These are phyloP conservation scores for Bombus haemorrhoidalis DNA, from an alignment of 1,140 invertebrate species.

Conservation along the genomic window DNA sequence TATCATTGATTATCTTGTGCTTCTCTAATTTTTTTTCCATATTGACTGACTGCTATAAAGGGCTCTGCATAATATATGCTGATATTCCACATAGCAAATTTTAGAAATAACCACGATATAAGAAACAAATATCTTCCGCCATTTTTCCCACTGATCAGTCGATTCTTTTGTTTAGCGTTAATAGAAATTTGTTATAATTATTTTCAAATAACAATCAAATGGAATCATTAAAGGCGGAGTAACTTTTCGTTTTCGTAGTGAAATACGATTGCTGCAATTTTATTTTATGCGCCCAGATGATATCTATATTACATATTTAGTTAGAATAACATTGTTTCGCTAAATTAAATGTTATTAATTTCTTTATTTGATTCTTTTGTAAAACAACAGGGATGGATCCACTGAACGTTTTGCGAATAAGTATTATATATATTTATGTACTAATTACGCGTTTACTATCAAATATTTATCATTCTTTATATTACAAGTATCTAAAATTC, in stretches of 20 bases:
- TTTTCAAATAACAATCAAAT: neutral
- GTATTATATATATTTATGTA: too few species aligned
- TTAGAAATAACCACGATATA: constrained; percentile 4
- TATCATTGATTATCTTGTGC: constrained; percentile 28
- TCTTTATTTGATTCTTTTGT: neutral
- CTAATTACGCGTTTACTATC: too few species aligned
- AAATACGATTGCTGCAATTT: neutral
- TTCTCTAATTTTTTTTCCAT: constrained; percentile 57
- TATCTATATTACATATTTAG: neutral
- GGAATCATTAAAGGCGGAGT: neutral
- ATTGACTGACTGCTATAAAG: constrained; percentile 79
- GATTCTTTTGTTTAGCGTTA: constrained; percentile 1
- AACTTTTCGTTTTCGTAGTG: neutral
- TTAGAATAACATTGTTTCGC: neutral
- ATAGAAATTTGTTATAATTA: neutral
- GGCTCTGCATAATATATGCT: constrained; percentile 74
- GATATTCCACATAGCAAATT: constrained; percentile 67
- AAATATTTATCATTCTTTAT: neutral
- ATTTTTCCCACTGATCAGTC: constrained; percentile 2
- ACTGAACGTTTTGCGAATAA: neutral
- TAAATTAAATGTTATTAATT: neutral
- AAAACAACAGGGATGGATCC: neutral
- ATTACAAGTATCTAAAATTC: neutral
- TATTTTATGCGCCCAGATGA: neutral
- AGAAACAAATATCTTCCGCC: constrained; percentile 4